Evolutionary conservation across 2,888 invertebrate species (phyloP).

Genomic region (Phortica okadai): DNA sequence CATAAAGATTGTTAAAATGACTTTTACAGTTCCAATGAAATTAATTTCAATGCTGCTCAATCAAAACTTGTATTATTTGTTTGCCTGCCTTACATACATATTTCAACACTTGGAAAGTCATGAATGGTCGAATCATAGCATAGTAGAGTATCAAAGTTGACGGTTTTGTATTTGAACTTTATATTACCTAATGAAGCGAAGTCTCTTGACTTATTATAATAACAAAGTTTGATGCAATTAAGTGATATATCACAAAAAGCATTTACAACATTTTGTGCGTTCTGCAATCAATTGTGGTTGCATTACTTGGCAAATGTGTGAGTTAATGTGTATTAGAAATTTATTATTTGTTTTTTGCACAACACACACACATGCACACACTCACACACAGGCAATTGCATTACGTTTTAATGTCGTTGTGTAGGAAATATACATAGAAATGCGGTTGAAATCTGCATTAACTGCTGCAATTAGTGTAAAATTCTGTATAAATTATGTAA

Average conservation of each 20-base stretch:
- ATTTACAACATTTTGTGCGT: slow-evolving; percentile 20
- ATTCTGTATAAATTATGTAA: slow-evolving; percentile 69
- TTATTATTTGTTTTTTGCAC: slow-evolving; percentile 4
- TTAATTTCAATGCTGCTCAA: too few species aligned
- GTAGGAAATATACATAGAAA: slow-evolving; percentile 42
- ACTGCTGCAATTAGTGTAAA: slow-evolving; percentile 69
- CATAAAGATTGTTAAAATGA: too few species aligned
- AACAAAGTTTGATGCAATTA: background rate
- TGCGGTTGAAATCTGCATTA: slow-evolving; percentile 70
- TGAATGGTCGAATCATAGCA: too few species aligned
- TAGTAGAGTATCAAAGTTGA: too few species aligned
- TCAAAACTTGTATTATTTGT: too few species aligned
- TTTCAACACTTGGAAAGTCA: too few species aligned
- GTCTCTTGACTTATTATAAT: background rate
- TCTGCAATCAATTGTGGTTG: slow-evolving; percentile 22
- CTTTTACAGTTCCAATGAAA: too few species aligned
- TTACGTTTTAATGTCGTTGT: background rate
- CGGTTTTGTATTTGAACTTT: too few species aligned
- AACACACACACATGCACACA: background rate
- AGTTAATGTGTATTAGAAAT: slow-evolving; percentile 19
- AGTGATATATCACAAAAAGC: slow-evolving; percentile 1
- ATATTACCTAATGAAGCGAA: too few species aligned
- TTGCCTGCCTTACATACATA: too few species aligned
- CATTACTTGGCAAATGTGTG: background rate
- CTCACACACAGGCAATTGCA: background rate